Evolutionary conservation across 2,797 vertebrate genomes (phyloP), one percentile per base, ranked within the genome.

Genomic region (Cyclura pinguis): DNA sequence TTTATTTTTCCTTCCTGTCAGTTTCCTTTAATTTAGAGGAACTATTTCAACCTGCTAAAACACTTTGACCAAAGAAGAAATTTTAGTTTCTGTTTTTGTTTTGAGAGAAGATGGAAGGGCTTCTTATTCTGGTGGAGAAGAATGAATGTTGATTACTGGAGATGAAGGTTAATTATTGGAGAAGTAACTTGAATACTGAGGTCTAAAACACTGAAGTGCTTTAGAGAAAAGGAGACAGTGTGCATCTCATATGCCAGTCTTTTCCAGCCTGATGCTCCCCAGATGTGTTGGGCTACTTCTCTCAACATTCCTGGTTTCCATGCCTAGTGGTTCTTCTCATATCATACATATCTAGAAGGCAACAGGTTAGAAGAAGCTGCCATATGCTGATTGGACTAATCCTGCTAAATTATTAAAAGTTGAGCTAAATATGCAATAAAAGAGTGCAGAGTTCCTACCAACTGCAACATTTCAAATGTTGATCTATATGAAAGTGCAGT

Each of bases 101-200:
- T 88, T 89, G 27, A 9, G 0, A 6, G 4, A 87, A 81, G 62
- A 77, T 20, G 24, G 4, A 42, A 84, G 13, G 7, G 42, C 32
- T 38, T 87, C 29, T 72, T 87, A 20, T 72, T 57, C 81, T 72
- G 16, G 4, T 42, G 4, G 27, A 8, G 85, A 93, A 1, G 0
- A 59, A 67, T 90, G 85, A 0, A 0, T 73, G 62, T 24, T 22
- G 6, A 22, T 64, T 64, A 64, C 4, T 64, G 22, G 22, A 20
- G 18, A 64, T 64, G 22, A 64, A 64, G 22, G 0, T 9, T 87
- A n/a, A 90, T 3, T 64, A 81, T 38, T 24, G 16, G 85, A 86
- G 50, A 69, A 42, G 35, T 88, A 8, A 86, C 88, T 55, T 0
- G 83, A 78, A 83, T 80, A 3, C 2, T 84, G 90, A 12, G 0